Base-by-base conservation (phyloP, 2,888 invertebrate species). In the Eucera pruinosa region DNA sequence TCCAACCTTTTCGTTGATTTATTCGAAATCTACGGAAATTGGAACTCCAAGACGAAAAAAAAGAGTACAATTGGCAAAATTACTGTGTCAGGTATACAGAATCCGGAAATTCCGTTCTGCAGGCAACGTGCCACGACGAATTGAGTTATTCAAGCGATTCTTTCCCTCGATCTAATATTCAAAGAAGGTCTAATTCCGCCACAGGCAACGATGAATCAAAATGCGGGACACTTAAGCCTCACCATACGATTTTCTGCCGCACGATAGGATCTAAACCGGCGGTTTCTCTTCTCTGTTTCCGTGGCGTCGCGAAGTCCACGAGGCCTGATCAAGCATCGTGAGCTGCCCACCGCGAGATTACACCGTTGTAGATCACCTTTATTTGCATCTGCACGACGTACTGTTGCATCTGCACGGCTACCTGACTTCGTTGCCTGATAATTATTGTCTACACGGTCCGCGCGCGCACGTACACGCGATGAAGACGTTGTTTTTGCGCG, bases 381-480 rank as follows among this genome's bases (percentile, higher is more conserved):
- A 88, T 88, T 87, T 87, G 88, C 88, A 87, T 87, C 82, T 81
- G 81, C 81, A 82, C 81, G 83, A 82, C 86, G 87, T 81, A 83
- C 83, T 74, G 66, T 81, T 79, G 81, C 83, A 82, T 82, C 83
- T 70, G 77, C 76, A 72, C 84, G 70, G 79, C 87, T 84, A 81
- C 80, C 77, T 72, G 76, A 80, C 81, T 81, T 78, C 58, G 72
- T 67, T 36, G 77, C 72, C 80, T 81, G 82, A 86, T 85, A 87
- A 87, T 87, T 86, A 86, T 87, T 82, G 83, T 85, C 82, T 84
- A 78, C 73, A 67, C 13, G 76, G 43, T 60, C 45, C 45, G 66
- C 54, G 64, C 69, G 52, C 47, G 48, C 54, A 23, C 47, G 75
- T 58, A 13, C 43, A 45, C 54, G 47, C 65, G 72, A 82, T 80